Evolutionary conservation across 2,113 vertebrate species (phyloP), one percentile per base, ranked within the genome.

Genomic region (Diphyllodes magnificus): DNA sequence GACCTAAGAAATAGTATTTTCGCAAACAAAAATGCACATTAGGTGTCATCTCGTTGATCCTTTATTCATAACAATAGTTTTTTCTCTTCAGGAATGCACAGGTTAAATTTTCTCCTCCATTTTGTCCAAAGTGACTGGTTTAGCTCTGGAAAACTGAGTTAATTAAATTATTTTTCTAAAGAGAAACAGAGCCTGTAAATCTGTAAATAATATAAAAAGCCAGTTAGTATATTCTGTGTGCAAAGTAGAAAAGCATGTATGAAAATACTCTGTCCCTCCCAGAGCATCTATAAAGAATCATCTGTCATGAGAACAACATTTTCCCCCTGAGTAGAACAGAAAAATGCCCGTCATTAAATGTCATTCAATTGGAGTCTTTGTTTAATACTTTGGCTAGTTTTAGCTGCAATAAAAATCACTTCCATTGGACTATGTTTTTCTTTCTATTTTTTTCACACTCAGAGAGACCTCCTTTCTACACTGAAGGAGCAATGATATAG

Each of bases 191-290:
- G 22, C 10, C 44, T 83, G 12, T 59, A 82, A 82, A 42, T 70
- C 93, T 70, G 59, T 30, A 86, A 92, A 77, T 56, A 66, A 59
- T 77, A 85, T 30, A 66, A 90, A 93, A 86, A 20, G 5, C 14
- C 53, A 56, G n/a, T 75, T 53, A 60, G 24, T 75, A 40, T 1
- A 4, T 60, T 37, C 47, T 75, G 64, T 68, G 49, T 94, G 80
- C 69, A 88, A 94, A 95, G 64, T 68, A 90, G 60, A 92, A 95
- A 81, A 83, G 20, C 42, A 70, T 63, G 78, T 86, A 78, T 77
- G 79, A 95, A 92, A 94, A 78, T 44, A 68, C 27, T 42, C 12
- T 50, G 42, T 73, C 37, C 20, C 45, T 90, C 80, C 64, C 56
- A 81, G 47, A 93, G 22, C 51, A 71, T 64, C 82, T 51, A 75